A percentile compares a stretch with the other conserved stretches of the same genome.
Conservation (phyloP, 2,888 invertebrate species). For the Parelbella ahira region DNA sequence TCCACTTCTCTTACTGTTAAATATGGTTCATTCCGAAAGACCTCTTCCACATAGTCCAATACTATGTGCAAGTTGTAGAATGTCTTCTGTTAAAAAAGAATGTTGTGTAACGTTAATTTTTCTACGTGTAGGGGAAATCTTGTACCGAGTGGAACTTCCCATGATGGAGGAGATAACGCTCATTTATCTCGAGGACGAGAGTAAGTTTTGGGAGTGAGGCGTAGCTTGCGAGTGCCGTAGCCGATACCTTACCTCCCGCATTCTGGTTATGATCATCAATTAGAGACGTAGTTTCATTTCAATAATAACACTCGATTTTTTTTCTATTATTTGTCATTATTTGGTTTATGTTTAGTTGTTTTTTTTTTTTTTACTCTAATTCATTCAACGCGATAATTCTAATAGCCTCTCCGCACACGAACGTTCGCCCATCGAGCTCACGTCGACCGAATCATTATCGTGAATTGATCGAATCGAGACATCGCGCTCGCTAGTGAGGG, state of each 20-base stretch:
- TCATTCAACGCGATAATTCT: constrained; percentile 72
- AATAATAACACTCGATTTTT: constrained; percentile 81
- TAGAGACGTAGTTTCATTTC: constrained; percentile 80
- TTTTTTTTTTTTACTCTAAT: too few species aligned
- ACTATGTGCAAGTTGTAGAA: constrained; percentile 38
- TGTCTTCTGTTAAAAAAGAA: constrained; percentile 52
- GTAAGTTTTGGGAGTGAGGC: constrained; percentile 83
- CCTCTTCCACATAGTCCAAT: constrained; percentile 38
- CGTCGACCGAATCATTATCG: constrained; percentile 55
- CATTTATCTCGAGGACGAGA: constrained; percentile 95
- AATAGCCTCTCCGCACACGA: constrained; percentile 73
- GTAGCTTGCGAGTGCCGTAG: constrained; percentile 85
- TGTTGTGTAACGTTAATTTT: constrained; percentile 79
- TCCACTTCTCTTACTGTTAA: constrained; percentile 6
- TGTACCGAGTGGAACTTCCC: constrained; percentile 95
- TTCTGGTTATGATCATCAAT: constrained; percentile 82
- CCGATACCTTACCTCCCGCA: constrained; percentile 81
- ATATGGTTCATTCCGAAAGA: constrained; percentile 30
- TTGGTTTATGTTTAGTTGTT: constrained; percentile 65
- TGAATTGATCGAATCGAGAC: constrained; percentile 42
- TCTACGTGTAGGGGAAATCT: constrained; percentile 89
- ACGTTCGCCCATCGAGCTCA: constrained; percentile 60
- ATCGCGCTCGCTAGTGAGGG: constrained; percentile 39
- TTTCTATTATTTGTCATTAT: constrained; percentile 63
- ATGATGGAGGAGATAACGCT: constrained; percentile 96